phyloP scores from a whole-genome alignment of 2,113 vertebrate species.

The Lamprotornis superbus region DNA sequence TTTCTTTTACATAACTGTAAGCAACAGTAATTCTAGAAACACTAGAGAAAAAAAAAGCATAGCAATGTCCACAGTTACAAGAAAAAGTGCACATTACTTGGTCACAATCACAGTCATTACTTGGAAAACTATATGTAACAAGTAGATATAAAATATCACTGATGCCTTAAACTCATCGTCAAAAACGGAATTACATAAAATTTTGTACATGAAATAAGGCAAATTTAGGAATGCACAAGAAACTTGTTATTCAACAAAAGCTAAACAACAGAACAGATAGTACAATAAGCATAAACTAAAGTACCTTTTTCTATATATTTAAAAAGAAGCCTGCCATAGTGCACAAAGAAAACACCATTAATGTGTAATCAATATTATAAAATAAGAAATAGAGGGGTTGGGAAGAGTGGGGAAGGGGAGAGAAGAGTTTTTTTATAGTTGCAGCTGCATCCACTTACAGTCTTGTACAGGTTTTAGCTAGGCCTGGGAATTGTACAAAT shows the following conservation, averaged over 20 bases:
- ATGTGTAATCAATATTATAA: conserved; percentile 76
- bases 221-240: conserved; percentile 84
- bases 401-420: conserved; percentile 8
- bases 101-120: conserved; percentile 90
- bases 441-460: conserved; percentile 75
- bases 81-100: conserved; percentile 88
- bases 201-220: conserved; percentile 87
- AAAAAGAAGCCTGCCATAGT: conserved; percentile 78
- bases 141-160: conserved; percentile 84
- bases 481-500: conserved; percentile 73
- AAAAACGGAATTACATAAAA: conserved; percentile 79
- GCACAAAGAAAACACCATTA: conserved; percentile 82
- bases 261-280: conserved; percentile 76
- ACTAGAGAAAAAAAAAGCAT: conserved; percentile 85
- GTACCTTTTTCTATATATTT: conserved; percentile 73
- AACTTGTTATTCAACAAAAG: conserved; percentile 78
- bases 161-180: conserved; percentile 81
- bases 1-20: conserved; percentile 80
- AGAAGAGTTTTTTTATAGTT: conserved; percentile 65
- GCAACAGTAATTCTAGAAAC: conserved; percentile 87
- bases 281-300: conserved; percentile 78
- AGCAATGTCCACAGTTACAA: conserved; percentile 88
- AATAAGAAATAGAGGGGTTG: conserved; percentile 71
- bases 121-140: conserved; percentile 86
- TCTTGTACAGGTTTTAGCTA: conserved; percentile 73